Conservation (phyloP, 2,113 vertebrate genomes). For the Struthio camelus region DNA sequence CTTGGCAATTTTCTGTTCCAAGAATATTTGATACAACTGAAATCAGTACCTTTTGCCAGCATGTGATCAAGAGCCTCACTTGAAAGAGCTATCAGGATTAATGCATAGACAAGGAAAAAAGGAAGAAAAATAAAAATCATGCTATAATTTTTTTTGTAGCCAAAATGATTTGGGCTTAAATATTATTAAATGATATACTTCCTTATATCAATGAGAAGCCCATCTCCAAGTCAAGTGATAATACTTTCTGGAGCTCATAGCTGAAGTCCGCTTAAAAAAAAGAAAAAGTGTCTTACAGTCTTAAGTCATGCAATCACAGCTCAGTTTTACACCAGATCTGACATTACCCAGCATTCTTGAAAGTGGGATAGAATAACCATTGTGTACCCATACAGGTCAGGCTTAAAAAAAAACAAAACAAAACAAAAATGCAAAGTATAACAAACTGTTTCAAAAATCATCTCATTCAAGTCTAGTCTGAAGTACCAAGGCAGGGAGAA, state of each 20-base stretch:
- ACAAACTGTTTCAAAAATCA: conserved; percentile 44
- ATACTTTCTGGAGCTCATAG: conserved; percentile 1
- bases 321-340: neutral
- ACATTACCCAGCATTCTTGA: neutral
- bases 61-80: conserved; percentile 2
- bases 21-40: neutral
- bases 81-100: conserved; percentile 32
- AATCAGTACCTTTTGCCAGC: conserved; percentile 18
- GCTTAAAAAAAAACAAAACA: neutral
- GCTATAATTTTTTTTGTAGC: neutral
- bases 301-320: neutral
- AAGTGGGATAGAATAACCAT: conserved; percentile 35
- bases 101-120: neutral
- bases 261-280: neutral
- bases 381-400: neutral
- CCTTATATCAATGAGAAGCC: neutral
- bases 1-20: conserved; percentile 28
- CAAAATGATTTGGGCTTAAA: neutral
- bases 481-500: conserved; percentile 58
- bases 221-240: neutral
- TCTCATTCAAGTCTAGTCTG: conserved; percentile 27
- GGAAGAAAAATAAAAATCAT: neutral
- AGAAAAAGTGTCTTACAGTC: neutral
- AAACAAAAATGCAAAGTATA: neutral
- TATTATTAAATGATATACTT: neutral